These are phyloP conservation scores for Pseudochaenichthys georgianus DNA, from an alignment of 2,797 vertebrate genomes.

Conservation along the genomic window DNA sequence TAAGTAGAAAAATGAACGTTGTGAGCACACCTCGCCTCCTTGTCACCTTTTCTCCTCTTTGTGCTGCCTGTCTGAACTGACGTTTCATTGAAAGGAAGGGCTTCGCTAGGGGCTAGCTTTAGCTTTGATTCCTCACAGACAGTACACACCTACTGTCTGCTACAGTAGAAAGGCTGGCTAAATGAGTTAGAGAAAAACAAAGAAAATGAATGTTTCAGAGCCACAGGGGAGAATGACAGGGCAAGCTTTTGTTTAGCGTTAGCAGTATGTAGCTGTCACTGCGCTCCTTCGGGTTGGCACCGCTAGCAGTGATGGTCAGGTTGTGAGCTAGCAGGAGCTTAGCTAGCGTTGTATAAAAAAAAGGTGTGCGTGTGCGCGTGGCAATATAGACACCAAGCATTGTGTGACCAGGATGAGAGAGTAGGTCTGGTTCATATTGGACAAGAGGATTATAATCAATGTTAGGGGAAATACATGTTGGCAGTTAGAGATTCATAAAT, in stretches of 20 bases:
- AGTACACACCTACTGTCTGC: slow-evolving; percentile 29
- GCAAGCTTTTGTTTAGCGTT: not conserved
- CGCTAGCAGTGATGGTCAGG: slow-evolving; percentile 51
- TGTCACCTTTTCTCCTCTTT: slow-evolving; percentile 54
- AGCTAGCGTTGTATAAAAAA: slow-evolving; percentile 54
- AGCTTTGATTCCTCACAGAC: slow-evolving; percentile 36
- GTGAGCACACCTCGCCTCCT: not conserved
- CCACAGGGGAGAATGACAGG: not conserved
- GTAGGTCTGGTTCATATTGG: not conserved
- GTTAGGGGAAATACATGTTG: not conserved
- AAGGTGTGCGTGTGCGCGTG: slow-evolving; percentile 5
- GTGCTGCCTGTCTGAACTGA: slow-evolving; percentile 60
- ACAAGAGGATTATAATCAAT: not conserved
- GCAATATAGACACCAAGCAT: not conserved
- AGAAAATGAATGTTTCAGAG: not conserved
- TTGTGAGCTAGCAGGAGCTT: slow-evolving; percentile 42
- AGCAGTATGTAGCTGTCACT: slow-evolving; percentile 1
- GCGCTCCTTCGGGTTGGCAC: not conserved
- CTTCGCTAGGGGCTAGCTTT: slow-evolving; percentile 67
- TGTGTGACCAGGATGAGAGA: slow-evolving; percentile 2
- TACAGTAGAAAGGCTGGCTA: not conserved
- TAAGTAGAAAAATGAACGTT: slow-evolving; percentile 40
- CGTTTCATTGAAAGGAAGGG: slow-evolving; percentile 74
- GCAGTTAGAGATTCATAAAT: not conserved
- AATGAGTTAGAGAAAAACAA: not conserved